Base-by-base conservation (phyloP, 2,113 vertebrate genomes). In the Vulpes lagopus region DNA sequence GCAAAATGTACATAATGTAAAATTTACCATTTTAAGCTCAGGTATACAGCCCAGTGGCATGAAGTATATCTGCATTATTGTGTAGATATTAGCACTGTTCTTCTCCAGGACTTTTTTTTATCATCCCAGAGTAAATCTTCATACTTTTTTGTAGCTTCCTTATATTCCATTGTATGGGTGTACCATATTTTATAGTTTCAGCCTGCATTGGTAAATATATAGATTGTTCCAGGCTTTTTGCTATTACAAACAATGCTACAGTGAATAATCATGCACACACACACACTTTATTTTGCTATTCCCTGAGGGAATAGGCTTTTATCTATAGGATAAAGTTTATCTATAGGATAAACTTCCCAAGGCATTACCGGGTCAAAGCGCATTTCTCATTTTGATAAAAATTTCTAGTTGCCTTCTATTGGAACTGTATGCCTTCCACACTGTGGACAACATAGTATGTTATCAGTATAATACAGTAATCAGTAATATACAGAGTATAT, bases 321-420 rank as follows among this genome's bases (percentile, higher is more conserved):
- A 38, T 19, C 80, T 69, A 7, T 51, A 51, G 57, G 17, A 22
- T 78, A 32, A 38, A 64, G 35, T 35, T 35, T 51, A 38, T 19
- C 80, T 69, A 7, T 51, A 51, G 57, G 17, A 22, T 78, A 32
- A 38, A 64, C 19, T 51, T 35, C 79, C n/a, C 71, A 84, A 83
- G 67, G 49, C 51, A n/a, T 74, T n/a, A 57, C 27, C 30, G 23
- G 23, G 20, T 87, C 60, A 55, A 51, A 81, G 32, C 49, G 53
- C 62, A 71, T 87, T 74, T 86, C 91, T 95, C 57, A n/a, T 90
- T 94, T 86, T 55, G 27, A 73, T 85, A 92, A 73, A 73, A 87
- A 43, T 78, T 65, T 82, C 74, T 30, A 17, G 1, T 59, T 88
- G 53, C 87, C 15, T 89, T 87, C 35, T 9, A 14, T 11, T 64